phyloP scores from a whole-genome alignment of 2,113 vertebrate species.

The Hassar affinis region DNA sequence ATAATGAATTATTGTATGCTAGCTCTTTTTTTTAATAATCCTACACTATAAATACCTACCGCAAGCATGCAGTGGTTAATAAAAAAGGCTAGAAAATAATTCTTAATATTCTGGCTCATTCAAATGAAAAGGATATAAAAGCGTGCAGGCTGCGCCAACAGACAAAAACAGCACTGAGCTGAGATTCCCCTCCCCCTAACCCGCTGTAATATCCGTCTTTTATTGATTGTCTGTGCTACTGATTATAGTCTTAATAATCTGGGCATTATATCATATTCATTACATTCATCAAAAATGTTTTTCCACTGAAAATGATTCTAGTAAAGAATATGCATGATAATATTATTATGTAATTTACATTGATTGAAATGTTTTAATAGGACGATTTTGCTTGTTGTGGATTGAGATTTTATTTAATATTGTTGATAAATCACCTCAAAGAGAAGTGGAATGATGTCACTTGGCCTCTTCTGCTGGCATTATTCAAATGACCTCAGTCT shows the following conservation, averaged over 20 bases:
- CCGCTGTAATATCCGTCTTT: background rate
- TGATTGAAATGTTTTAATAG: constrained; percentile 10
- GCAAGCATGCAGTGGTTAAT: background rate
- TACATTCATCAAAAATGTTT: background rate
- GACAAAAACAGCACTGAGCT: background rate
- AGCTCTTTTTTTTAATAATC: background rate
- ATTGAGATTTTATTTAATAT: constrained; percentile 14
- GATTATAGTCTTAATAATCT: background rate
- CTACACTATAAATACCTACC: background rate
- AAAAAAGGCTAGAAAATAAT: background rate
- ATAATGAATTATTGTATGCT: background rate
- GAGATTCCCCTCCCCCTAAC: background rate
- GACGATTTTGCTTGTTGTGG: background rate
- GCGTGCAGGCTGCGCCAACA: background rate
- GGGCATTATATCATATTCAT: background rate
- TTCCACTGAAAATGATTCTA: constrained; percentile 5
- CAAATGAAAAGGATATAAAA: constrained; percentile 10
- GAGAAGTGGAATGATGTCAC: constrained; percentile 2
- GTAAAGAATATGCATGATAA: background rate
- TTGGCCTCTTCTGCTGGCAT: background rate
- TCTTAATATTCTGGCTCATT: background rate
- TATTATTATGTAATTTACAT: constrained; percentile 7
- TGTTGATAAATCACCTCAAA: constrained; percentile 12
- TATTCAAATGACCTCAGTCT: constrained; percentile 30
- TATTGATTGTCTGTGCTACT: constrained; percentile 28